These are phyloP conservation scores for Zelostemma sp. DNA, from an alignment of 1,140 invertebrate genomes.

Conservation along the genomic window DNA sequence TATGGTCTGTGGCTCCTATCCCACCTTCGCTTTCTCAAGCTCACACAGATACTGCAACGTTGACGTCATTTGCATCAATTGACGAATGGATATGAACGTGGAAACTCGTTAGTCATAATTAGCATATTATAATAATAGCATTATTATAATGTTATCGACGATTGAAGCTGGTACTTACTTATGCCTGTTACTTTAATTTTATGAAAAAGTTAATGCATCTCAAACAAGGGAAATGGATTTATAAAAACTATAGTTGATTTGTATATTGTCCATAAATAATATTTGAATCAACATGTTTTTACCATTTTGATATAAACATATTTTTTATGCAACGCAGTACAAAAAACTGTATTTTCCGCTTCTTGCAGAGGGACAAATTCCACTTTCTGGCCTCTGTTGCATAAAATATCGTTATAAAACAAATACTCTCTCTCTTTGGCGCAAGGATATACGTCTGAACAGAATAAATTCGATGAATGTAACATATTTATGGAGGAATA, in stretches of 20 bases:
- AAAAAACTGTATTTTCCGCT: no score
- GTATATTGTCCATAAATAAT: no score
- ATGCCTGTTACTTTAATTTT: background rate
- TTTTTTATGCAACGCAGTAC: no score
- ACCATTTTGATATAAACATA: no score
- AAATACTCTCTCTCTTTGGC: constrained; percentile 10
- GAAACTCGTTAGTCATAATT: background rate
- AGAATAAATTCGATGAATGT: constrained; percentile 28
- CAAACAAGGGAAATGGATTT: no score
- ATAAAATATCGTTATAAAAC: no score
- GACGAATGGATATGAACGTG: background rate
- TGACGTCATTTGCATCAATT: background rate
- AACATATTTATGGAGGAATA: constrained; percentile 29
- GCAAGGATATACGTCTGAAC: constrained; percentile 1
- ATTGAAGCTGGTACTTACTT: background rate
- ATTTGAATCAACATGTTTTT: no score
- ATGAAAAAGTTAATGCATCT: no score
- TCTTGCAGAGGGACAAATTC: no score
- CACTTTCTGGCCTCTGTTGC: no score
- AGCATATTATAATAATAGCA: no score
- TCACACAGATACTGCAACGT: background rate
- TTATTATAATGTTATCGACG: background rate
- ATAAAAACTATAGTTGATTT: no score
- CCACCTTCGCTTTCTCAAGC: background rate
- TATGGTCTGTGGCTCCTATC: constrained; percentile 32